Evolutionary conservation across 2,113 vertebrate genomes (phyloP), one percentile per base, ranked within the genome.

Genomic region (Vidua macroura): DNA sequence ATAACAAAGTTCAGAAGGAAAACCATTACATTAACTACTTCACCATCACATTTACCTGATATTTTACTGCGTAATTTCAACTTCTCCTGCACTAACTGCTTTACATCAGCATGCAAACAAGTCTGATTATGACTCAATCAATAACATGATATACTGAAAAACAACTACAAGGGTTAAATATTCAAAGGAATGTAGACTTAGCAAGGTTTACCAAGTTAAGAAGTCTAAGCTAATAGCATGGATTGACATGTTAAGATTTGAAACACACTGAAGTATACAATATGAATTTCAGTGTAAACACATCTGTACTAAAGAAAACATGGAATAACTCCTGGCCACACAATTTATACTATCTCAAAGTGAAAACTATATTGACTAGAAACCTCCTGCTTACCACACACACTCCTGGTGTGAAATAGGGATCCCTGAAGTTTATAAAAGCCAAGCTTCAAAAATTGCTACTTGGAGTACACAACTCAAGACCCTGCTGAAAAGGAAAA

Each of bases 81-180:
- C 70, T 95, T 73, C 25, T 97, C 95, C 95, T 68, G 78, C 77
- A 88, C 84, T 95, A 96, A 96, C 66, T 75, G 88, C 86, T 96
- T 97, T 63, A 98, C 70, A 92, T 88, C 92, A 93, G 86, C 98
- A 98, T 98, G 98, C 98, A 97, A 98, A 97, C 96, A 95, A 96
- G 89, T 92, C 76, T 85, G 95, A 95, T 95, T 94, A 97, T 93
- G 93, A 95, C 76, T 95, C 84, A 83, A 89, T 83, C 86, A 78
- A 86, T 84, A 96, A 96, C 86, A 80, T 95, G 94, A 85, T 91
- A 97, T 95, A 97, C 88, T 91, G 94, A 92, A 97, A 96, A 97
- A 96, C 96, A 97, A 94, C 96, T 97, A 97, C 27, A 87, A 86
- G 78, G 78, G 84, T 96, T 98, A 96, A 96, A 96, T 94, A 97